A percentile compares a stretch with the other conserved stretches of the same genome.
Conservation (phyloP, 2,113 vertebrate species). For the Crotalus tigris region DNA sequence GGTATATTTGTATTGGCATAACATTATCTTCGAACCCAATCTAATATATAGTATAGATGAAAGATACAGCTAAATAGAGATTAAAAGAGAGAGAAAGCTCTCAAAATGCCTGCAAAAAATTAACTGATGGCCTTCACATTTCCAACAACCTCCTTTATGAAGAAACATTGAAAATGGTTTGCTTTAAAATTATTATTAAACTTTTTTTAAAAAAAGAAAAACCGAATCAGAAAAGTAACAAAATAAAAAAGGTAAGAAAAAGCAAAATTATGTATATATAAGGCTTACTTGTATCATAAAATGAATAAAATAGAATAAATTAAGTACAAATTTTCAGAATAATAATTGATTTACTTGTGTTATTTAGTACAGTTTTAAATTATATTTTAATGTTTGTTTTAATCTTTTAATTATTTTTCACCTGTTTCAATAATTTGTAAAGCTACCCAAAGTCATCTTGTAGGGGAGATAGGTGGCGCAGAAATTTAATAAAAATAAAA, state of each 20-base stretch:
- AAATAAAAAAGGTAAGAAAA: not conserved
- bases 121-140: not conserved
- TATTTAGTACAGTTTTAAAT: too few species aligned
- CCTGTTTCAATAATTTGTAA: too few species aligned
- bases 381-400: too few species aligned
- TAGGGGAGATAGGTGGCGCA: too few species aligned
- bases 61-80: not conserved
- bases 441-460: too few species aligned
- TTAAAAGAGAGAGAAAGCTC: not conserved
- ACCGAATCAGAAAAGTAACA: not conserved
- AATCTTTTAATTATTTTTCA: too few species aligned
- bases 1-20: not conserved
- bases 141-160: not conserved
- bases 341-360: too few species aligned
- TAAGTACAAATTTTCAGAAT: too few species aligned
- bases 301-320: too few species aligned
- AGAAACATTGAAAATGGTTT: not conserved
- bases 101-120: not conserved
- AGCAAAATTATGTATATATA: too few species aligned
- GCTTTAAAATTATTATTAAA: not conserved
- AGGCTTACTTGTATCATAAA: too few species aligned
- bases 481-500: too few species aligned
- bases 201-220: not conserved
- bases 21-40: not conserved
- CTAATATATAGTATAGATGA: not conserved